Conservation (phyloP, 2,888 invertebrate species). For the Cataglyphis albicans region DNA sequence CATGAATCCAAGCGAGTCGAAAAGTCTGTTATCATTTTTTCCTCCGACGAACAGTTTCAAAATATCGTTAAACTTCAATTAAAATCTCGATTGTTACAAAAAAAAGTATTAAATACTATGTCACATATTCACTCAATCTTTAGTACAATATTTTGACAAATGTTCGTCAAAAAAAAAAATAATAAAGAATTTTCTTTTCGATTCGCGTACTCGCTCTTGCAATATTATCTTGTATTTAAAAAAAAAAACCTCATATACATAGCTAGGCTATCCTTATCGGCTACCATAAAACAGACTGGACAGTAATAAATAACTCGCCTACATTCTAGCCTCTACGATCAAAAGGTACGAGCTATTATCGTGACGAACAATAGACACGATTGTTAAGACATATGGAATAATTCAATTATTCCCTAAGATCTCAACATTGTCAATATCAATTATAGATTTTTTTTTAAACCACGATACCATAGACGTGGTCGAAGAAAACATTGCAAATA, state of each 20-base stretch:
- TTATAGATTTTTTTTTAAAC: neutral
- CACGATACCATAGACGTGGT: neutral
- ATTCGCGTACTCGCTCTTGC: neutral
- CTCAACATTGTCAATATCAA: neutral
- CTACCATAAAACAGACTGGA: neutral
- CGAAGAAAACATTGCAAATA: neutral
- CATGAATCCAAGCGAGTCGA: neutral
- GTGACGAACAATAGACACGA: neutral
- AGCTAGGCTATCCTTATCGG: neutral
- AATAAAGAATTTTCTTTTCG: neutral
- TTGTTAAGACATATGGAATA: neutral
- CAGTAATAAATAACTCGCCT: neutral
- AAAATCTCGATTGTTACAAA: neutral
- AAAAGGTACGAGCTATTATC: neutral
- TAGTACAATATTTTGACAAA: neutral
- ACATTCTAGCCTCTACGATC: neutral
- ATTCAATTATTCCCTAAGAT: neutral
- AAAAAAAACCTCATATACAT: neutral
- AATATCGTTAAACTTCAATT: neutral
- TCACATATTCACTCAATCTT: neutral
- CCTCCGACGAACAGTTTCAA: neutral
- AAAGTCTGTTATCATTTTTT: neutral
- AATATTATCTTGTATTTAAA: neutral
- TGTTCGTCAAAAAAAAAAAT: neutral
- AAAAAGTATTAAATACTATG: neutral